phyloP scores from a whole-genome alignment of 1,140 invertebrate species.

The Euwallacea fornicatus region DNA sequence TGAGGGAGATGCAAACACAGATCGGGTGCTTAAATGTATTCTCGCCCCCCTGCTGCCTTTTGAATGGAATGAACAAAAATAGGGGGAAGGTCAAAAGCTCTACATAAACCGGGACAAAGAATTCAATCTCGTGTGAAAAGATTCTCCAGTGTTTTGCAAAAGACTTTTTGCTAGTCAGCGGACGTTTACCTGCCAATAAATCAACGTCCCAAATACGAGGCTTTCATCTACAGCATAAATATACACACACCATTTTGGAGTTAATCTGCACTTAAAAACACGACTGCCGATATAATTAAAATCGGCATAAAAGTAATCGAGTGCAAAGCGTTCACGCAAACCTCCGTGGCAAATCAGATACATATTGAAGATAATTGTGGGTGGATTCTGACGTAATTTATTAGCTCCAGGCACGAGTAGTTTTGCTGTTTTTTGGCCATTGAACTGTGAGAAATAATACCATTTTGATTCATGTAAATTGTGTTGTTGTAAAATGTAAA shows the following conservation, averaged over 20 bases:
- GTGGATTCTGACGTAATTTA: constrained; percentile 23
- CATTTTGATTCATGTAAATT: too few species aligned
- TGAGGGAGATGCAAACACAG: constrained; percentile 36
- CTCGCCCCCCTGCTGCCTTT: constrained; percentile 12
- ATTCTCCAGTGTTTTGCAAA: neutral
- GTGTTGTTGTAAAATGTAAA: too few species aligned
- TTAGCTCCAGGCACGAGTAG: constrained; percentile 8
- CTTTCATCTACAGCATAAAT: too few species aligned
- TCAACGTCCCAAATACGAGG: too few species aligned
- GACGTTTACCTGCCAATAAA: too few species aligned
- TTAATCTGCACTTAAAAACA: constrained; percentile 1
- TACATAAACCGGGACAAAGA: neutral
- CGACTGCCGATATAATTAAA: constrained; percentile 11
- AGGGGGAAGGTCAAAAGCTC: constrained; percentile 15
- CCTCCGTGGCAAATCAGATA: constrained; percentile 21
- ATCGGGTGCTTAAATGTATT: constrained; percentile 30
- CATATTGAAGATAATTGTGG: constrained; percentile 27
- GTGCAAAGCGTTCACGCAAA: constrained; percentile 20
- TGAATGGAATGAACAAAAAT: constrained; percentile 28
- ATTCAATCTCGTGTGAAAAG: constrained; percentile 5
- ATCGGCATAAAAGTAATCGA: constrained; percentile 12
- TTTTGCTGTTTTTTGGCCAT: neutral
- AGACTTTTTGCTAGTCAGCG: too few species aligned
- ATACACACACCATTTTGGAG: too few species aligned
- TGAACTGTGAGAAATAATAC: neutral